Conservation (phyloP, 1,140 invertebrate genomes). For the Mercenaria mercenaria region DNA sequence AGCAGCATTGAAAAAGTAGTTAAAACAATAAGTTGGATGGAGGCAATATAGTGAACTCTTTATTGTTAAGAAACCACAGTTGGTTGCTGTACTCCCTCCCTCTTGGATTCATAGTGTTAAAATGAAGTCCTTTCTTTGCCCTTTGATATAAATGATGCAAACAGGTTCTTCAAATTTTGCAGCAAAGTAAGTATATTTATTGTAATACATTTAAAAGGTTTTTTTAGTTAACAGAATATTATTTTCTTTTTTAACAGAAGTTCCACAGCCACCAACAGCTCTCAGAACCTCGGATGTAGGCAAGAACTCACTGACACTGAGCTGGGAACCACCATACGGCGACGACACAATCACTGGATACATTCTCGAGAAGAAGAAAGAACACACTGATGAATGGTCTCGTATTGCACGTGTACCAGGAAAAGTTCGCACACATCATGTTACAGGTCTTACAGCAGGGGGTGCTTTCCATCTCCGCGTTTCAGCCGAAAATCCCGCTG, state of each 20-base stretch:
- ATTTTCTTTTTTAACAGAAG: conserved; percentile 60
- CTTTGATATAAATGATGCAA: too few species aligned
- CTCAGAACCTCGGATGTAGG: conserved; percentile 95
- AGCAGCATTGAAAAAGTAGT: too few species aligned
- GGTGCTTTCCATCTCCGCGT: conserved; percentile 91
- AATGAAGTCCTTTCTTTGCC: too few species aligned
- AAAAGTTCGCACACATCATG: conserved; percentile 74
- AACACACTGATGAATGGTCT: conserved; percentile 96
- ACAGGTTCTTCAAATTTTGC: too few species aligned
- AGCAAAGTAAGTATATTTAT: too few species aligned
- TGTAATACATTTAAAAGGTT: too few species aligned
- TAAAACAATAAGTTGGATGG: too few species aligned
- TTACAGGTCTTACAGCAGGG: conserved; percentile 80
- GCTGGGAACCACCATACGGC: conserved; percentile 91
- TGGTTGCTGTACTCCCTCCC: too few species aligned
- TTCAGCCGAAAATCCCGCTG: conserved; percentile 98
- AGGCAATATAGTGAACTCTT: too few species aligned
- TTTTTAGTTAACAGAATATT: background rate
- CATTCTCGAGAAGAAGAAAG: conserved; percentile 90
- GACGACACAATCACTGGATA: conserved; percentile 82
- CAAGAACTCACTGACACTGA: conserved; percentile 97
- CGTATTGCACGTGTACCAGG: conserved; percentile 88
- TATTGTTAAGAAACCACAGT: too few species aligned
- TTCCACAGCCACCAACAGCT: conserved; percentile 90
- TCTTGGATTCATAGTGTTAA: too few species aligned